A percentile compares a stretch with the other conserved stretches of the same genome.
Evolutionary conservation across 2,113 vertebrate species (phyloP).

Genomic region (Amphiprion ocellaris): DNA sequence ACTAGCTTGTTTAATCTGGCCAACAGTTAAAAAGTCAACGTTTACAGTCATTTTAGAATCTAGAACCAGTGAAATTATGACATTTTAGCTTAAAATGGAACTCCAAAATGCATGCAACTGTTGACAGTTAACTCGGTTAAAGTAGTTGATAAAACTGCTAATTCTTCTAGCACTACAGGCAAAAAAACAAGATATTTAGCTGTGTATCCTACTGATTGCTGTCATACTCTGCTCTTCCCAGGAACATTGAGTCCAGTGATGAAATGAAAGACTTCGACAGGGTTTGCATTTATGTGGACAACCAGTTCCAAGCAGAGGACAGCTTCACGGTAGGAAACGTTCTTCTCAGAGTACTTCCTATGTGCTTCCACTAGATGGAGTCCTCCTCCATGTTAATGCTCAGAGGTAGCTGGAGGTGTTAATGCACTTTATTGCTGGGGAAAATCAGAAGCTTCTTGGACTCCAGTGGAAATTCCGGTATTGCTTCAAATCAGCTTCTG

Average conservation of each 20-base stretch:
- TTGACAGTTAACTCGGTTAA: background rate
- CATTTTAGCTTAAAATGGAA: background rate
- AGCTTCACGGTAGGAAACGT: constrained; percentile 84
- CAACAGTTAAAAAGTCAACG: too few relatives aligned
- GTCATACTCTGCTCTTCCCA: constrained; percentile 48
- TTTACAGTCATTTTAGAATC: too few relatives aligned
- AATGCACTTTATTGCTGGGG: background rate
- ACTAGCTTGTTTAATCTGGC: too few relatives aligned
- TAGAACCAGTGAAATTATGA: background rate
- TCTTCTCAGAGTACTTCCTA: constrained; percentile 8
- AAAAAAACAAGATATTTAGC: background rate
- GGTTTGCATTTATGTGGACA: constrained; percentile 84
- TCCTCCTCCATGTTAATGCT: constrained; percentile 49
- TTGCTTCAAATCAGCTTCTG: background rate
- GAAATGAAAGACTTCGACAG: constrained; percentile 85
- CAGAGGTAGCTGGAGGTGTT: background rate
- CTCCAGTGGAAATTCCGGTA: too few relatives aligned
- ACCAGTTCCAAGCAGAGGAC: constrained; percentile 78
- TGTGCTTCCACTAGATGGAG: constrained; percentile 75
- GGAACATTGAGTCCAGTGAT: constrained; percentile 80
- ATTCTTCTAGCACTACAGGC: background rate
- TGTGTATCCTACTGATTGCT: background rate
- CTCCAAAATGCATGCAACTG: too few relatives aligned
- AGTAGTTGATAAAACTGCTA: background rate
- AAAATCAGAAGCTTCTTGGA: background rate